Evolutionary conservation across 2,113 vertebrate species (phyloP), one percentile per base, ranked within the genome.

Genomic region (Capreolus pygargus): DNA sequence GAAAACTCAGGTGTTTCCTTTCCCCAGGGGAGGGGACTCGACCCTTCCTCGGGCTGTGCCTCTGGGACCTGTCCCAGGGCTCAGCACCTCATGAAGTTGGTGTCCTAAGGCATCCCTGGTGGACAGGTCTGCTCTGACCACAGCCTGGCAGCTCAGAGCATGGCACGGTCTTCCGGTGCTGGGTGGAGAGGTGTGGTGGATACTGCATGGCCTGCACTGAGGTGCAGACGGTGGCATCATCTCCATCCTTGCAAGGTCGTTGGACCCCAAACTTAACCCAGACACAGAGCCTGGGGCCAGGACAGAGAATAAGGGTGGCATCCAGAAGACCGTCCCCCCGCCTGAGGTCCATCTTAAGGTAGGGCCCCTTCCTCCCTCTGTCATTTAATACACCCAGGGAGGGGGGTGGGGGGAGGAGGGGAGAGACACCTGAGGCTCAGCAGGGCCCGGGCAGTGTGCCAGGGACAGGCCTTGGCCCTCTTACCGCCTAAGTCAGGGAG

Each of bases 401-500:
- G 28, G 19, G 19, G 58, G n/a, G 52, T 36, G 39, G 47, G 81
- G 47, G 76, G 27, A 36, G 64, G 67, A 45, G 57, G 86, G 50
- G 61, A n/a, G 67, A 89, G 86, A 95, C 45, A 95, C 64, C 61
- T 61, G 92, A 97, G n/a, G 95, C 67, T 79, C 58, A 45, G 78
- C 15, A 64, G 86, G 50, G 28, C 43, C 64, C 50, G 85, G 97
- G 97, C 97, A 11, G 82, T 67, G 64, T 93, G 97, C 96, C 98
- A 98, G 96, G 81, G 87, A 70, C 17, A 13, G 76, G 78, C 25
- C 74, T 82, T n/a, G 83, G 90, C 97, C 45, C 50, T 25, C 57
- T 61, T 23, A 30, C 60, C 87, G 61, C 54, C 76, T 17, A 33
- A 82, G 39, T 87, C 52, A 39, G 95, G 85, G 17, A 85, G 74